Base-by-base conservation (phyloP, 1,140 invertebrate genomes). In the Hyphantria cunea region DNA sequence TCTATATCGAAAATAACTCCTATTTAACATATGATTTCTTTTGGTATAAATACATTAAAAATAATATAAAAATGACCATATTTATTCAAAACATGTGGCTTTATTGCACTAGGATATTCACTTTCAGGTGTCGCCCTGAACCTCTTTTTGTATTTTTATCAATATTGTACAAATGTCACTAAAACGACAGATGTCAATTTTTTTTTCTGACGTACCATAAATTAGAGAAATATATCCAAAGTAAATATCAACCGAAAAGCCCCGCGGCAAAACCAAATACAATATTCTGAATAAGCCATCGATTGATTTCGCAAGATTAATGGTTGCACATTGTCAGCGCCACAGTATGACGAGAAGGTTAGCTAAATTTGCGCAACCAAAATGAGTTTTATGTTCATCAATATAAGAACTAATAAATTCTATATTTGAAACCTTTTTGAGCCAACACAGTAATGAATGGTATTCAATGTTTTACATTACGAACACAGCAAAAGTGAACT, bases 221-320 rank as follows among this genome's bases (percentile, higher is more conserved):
- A 86, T 83, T 84, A 74, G 75, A 82, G 79, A 84, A 89, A 89
- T 89, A 88, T 77, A 80, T 82, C 70, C 78, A 86, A 88, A 89
- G 80, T 83, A 89, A 90, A 90, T 79, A 89, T 82, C 67, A 73
- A 77, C 72, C 76, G 68, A 83, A 70, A 87, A 86, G 79, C 73
- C 76, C 77, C 80, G 79, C 77, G 77, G 85, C 75, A 76, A 85
- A 87, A 83, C 86, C 84, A 79, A 89, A 90, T 84, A 90, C 86
- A 84, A 88, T 88, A 90, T 89, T 90, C 80, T 84, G 86, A 90
- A 90, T 89, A 89, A 90, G 86, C 86, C 85, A 89, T 89, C 86
- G 88, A 89, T 90, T 89, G 86, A 90, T 88, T 89, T 90, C 78
- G 72, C 73, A 90, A 90, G 88, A 90, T 90, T 89, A 89, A 90